Base-by-base conservation (phyloP, 2,113 vertebrate species). In the Sapayoa aenigma region DNA sequence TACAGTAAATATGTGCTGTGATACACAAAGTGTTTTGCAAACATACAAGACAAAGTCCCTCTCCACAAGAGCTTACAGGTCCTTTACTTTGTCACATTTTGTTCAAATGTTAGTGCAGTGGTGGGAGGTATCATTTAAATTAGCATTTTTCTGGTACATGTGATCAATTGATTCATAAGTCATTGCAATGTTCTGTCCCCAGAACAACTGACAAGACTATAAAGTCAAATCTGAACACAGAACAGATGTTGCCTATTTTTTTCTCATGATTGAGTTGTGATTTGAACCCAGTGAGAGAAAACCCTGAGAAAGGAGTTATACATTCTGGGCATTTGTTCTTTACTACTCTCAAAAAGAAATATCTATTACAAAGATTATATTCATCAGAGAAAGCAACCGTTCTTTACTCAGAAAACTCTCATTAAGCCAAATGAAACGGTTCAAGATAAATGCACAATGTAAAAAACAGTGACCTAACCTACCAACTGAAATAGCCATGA, bases 221-320 rank as follows among this genome's bases (percentile, higher is more conserved):
- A 72, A 84, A 71, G 5, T 53, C 84, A 84, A 83, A 81, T 73
- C 44, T 69, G 66, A 95, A 79, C 24, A 90, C 46, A 83, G 91
- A 95, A 15, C 82, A 90, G 84, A 95, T 90, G 85, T 77, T 83
- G 67, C 46, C 35, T 62, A 2, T 44, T 89, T 93, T 85, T 84
- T 73, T 50, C 56, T 56, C 50, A 17, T 33, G 19, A 87, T 58
- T 2, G 2, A 87, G 30, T 44, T 85, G 44, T 1, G 9, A 73
- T 85, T 95, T 94, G 59, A 93, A 87, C 71, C 53, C 55, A 87
- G 39, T 3, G 46, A 68, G 22, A 84, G 25, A 85, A 91, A 80
- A 86, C 14, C 28, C 55, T 35, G 14, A 91, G 72, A 67, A 94
- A 92, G 56, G 49, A 73, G 39, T 50, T 87, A 76, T 1, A 2